These are phyloP conservation scores for Grus americana DNA, from an alignment of 2,113 vertebrate genomes.

Conservation along the genomic window DNA sequence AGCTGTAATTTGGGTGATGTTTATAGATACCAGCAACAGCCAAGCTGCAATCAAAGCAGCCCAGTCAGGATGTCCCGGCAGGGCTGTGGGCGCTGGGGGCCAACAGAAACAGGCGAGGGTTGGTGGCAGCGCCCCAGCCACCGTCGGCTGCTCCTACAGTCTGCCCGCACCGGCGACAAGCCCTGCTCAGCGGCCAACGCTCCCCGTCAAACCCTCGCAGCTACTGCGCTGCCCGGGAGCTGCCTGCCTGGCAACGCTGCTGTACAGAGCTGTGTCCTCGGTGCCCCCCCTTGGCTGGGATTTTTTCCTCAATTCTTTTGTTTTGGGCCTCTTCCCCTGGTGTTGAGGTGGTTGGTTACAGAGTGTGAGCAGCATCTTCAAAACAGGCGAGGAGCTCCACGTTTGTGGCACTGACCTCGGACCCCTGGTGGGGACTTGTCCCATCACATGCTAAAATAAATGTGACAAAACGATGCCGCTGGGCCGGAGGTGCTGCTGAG, in stretches of 20 bases:
- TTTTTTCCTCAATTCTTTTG: background rate
- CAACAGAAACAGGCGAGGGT: background rate
- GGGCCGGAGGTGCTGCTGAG: background rate
- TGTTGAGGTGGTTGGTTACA: background rate
- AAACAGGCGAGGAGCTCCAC: rapidly evolving
- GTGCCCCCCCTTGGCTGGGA: rapidly evolving
- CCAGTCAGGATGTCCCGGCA: background rate
- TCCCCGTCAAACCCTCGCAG: background rate
- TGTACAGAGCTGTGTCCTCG: rapidly evolving
- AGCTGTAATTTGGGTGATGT: conserved; percentile 43
- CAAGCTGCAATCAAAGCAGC: background rate
- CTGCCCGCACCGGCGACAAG: background rate
- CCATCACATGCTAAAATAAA: background rate
- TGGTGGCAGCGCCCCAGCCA: background rate
- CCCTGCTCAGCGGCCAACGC: rapidly evolving
- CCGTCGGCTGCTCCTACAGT: background rate
- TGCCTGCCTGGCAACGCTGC: background rate
- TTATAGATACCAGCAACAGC: conserved; percentile 2
- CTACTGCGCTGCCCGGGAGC: rapidly evolving
- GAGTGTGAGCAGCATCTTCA: background rate
- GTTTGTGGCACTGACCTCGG: background rate
- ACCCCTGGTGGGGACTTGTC: rapidly evolving
- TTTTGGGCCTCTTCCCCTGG: background rate
- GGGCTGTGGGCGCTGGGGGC: background rate
- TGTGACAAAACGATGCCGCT: background rate